Evolutionary conservation across 2,797 vertebrate species (phyloP).

Genomic region (Parauchenoglanis ngamensis): DNA sequence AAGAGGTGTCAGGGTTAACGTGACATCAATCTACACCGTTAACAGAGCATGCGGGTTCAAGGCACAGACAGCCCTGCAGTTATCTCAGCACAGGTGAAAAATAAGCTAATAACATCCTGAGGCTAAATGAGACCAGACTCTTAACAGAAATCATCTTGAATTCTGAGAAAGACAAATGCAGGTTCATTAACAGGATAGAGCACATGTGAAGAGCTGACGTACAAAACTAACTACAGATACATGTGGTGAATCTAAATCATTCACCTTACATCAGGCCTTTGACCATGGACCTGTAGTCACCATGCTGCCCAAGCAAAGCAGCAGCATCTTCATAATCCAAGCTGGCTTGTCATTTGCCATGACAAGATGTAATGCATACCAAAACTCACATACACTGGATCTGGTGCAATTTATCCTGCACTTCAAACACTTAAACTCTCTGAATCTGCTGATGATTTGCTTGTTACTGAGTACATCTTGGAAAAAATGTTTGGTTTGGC

Average conservation of each 20-base stretch:
- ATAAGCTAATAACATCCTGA: conserved; percentile 5
- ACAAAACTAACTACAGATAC: neutral
- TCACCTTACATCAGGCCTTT: neutral
- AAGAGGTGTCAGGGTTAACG: neutral
- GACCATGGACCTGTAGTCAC: neutral
- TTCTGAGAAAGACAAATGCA: neutral
- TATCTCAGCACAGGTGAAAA: neutral
- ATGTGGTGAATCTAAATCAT: neutral
- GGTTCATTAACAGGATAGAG: neutral
- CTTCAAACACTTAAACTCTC: neutral
- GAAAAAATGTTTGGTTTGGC: neutral
- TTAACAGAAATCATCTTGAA: neutral
- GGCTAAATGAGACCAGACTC: neutral
- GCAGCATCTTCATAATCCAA: neutral
- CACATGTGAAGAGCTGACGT: neutral
- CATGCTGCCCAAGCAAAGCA: neutral
- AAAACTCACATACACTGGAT: neutral
- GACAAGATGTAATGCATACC: neutral
- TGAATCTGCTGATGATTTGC: neutral
- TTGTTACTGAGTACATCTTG: neutral
- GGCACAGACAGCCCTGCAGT: neutral
- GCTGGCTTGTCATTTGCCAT: neutral
- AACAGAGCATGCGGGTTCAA: neutral
- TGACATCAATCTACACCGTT: neutral
- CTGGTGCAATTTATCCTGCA: neutral